These are phyloP conservation scores for Adineta ricciae DNA, from an alignment of 2,888 invertebrate genomes.

Conservation along the genomic window DNA sequence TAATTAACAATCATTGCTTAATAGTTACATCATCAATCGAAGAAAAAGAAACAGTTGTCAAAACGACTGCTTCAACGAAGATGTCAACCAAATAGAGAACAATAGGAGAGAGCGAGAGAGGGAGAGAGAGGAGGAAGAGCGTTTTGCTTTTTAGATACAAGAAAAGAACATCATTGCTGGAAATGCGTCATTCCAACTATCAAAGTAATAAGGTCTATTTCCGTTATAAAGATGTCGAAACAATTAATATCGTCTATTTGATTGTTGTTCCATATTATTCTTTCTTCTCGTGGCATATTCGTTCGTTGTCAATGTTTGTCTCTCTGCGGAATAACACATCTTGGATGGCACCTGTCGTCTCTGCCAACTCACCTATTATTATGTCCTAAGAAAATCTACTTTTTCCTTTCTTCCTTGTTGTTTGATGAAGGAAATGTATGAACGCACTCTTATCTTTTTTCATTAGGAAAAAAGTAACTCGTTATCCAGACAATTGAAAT, in stretches of 20 bases:
- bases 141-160: not conserved
- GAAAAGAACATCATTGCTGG: not conserved
- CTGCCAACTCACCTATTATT: not conserved
- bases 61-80: not conserved
- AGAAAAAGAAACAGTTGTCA: not conserved
- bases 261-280: not conserved
- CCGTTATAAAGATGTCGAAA: not conserved
- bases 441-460: not conserved
- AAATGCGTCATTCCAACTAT: not conserved
- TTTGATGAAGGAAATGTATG: not conserved
- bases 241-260: not conserved
- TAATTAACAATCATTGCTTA: not conserved
- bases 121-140: not conserved
- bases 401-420: not conserved
- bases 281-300: not conserved
- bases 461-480: not conserved
- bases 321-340: not conserved
- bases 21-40: constrained; percentile 1
- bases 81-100: not conserved
- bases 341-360: not conserved
- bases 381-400: not conserved
- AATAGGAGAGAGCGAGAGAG: too few relatives aligned
- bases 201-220: not conserved
- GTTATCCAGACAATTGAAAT: not conserved
- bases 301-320: not conserved